These are phyloP conservation scores for Tachina lurida DNA, from an alignment of 2,888 invertebrate genomes.

Conservation along the genomic window DNA sequence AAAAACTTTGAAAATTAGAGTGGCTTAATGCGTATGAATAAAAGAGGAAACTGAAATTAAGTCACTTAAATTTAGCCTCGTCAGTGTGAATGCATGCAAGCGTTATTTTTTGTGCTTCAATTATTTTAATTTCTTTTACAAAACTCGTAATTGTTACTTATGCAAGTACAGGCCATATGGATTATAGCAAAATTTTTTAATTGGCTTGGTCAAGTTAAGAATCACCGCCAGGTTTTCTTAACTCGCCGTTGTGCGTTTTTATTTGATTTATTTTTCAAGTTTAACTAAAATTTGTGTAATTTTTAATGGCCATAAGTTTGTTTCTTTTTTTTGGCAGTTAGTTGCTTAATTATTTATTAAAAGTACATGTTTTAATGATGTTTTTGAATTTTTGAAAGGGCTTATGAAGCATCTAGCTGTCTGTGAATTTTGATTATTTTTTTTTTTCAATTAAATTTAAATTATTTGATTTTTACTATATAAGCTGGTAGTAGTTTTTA, in stretches of 20 bases:
- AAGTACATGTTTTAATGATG: conserved; percentile 5
- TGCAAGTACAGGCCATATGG: too few relatives aligned
- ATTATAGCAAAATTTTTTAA: not conserved
- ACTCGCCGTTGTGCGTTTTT: conserved; percentile 14
- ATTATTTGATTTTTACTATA: conserved; percentile 63
- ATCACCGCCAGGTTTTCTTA: not conserved
- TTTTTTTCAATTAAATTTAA: not conserved
- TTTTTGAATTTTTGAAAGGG: conserved; percentile 26
- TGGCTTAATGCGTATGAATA: not conserved
- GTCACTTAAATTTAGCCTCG: conserved; percentile 52
- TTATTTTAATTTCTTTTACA: not conserved
- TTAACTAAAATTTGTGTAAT: not conserved
- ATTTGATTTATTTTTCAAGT: conserved; percentile 28
- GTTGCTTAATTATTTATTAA: not conserved
- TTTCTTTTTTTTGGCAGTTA: not conserved
- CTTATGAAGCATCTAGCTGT: not conserved
- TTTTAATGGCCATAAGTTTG: not conserved
- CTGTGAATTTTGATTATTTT: not conserved
- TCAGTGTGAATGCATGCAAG: not conserved
- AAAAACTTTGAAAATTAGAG: conserved; percentile 16
- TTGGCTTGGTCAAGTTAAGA: conserved; percentile 15
- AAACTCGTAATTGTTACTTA: not conserved
- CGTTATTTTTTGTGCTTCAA: not conserved
- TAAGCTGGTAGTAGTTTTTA: conserved; percentile 45
- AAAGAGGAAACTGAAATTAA: conserved; percentile 23